Percentiles rank a stretch among this genome's conserved stretches.
These are phyloP conservation scores for Eucidaris tribuloides DNA, from an alignment of 35 echinoderm and acorn worm genomes.

Conservation along the genomic window DNA sequence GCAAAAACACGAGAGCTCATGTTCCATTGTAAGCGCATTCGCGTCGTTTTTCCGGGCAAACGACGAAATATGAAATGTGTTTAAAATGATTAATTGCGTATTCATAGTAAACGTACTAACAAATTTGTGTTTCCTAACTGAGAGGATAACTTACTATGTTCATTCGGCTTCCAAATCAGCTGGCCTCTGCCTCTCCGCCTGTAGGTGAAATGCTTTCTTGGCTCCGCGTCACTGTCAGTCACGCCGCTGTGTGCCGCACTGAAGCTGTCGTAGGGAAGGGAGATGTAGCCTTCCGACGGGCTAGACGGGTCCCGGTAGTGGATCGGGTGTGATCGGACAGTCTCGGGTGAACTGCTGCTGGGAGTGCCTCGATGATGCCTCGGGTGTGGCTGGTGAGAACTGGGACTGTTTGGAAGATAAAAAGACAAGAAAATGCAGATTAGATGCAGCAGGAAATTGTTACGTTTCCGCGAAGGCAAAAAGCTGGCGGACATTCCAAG, in stretches of 20 bases:
- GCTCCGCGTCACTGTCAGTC: constrained; percentile 73
- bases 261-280: constrained; percentile 74
- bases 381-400: constrained; percentile 1
- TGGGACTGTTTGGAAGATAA: not conserved
- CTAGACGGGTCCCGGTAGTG: constrained; percentile 66
- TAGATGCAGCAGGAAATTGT: not conserved
- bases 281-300: constrained; percentile 79
- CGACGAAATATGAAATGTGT: too few species aligned
- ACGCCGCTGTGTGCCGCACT: constrained; percentile 84
- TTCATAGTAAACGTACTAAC: too few species aligned
- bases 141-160: not conserved
- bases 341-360: constrained; percentile 72
- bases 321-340: constrained; percentile 53
- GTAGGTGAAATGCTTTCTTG: constrained; percentile 49
- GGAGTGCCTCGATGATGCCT: constrained; percentile 54
- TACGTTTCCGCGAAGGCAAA: too few species aligned
- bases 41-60: too few species aligned
- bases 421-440: not conserved
- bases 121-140: too few species aligned
- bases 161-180: constrained; percentile 2
- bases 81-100: too few species aligned
- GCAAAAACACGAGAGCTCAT: too few species aligned
- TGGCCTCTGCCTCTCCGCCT: constrained; percentile 31
- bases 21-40: too few species aligned
- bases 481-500: too few species aligned